Percentiles rank a stretch among this genome's conserved stretches.
These are phyloP conservation scores for Rhipidura dahli DNA, from an alignment of 2,113 vertebrate genomes.

Conservation along the genomic window DNA sequence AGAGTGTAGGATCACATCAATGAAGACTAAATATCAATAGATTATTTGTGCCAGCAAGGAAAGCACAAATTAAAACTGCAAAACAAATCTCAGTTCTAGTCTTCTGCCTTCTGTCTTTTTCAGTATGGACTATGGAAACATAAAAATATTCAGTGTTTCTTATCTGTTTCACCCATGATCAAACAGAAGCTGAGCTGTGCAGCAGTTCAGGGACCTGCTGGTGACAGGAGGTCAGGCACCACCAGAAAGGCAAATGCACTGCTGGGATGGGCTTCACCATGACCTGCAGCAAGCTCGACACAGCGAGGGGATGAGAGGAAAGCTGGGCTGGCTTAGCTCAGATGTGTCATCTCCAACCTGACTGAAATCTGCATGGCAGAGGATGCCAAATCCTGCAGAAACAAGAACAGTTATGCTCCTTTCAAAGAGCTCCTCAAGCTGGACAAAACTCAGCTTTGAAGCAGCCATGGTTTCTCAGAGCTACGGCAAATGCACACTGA, in stretches of 20 bases:
- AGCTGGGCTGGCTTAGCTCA: background rate
- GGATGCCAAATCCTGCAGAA: background rate
- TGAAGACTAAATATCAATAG: background rate
- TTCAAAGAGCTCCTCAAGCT: background rate
- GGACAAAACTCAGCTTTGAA: background rate
- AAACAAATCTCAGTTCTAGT: background rate
- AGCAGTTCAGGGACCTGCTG: background rate
- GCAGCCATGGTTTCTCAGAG: background rate
- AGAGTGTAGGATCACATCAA: background rate
- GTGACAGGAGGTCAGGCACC: background rate
- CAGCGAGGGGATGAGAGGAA: fast-evolving
- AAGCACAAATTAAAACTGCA: background rate
- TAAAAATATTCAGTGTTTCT: background rate
- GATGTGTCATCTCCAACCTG: background rate
- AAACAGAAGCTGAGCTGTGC: background rate
- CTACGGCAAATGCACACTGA: background rate
- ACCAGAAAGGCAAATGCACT: background rate
- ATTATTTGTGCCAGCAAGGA: background rate
- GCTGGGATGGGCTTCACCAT: fast-evolving
- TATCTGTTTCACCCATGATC: background rate
- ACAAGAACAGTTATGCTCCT: background rate
- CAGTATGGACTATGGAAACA: background rate
- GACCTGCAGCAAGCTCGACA: fast-evolving
- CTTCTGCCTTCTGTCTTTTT: background rate
- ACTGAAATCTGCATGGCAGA: background rate